Evolutionary conservation across 2,888 invertebrate genomes (phyloP).

Genomic region (Eupithecia insigniata): DNA sequence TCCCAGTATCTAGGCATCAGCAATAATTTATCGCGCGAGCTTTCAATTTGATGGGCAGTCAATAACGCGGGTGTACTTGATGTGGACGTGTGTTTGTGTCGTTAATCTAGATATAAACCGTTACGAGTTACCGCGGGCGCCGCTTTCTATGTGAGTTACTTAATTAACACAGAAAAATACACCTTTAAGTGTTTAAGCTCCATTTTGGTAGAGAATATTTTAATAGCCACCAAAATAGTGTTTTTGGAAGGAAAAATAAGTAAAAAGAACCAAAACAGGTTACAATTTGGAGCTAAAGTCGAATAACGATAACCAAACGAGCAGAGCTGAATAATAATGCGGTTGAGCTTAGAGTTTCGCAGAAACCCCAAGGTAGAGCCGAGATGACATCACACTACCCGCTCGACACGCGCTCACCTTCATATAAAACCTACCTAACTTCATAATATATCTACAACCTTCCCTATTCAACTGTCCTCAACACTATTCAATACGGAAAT

Average conservation of each 20-base stretch:
- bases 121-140: conserved; percentile 27
- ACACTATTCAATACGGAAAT: conserved; percentile 31
- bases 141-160: conserved; percentile 39
- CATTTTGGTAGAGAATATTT: conserved; percentile 27
- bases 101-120: conserved; percentile 39
- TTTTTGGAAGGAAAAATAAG: conserved; percentile 54
- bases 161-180: conserved; percentile 13
- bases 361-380: conserved; percentile 69
- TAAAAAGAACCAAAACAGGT: conserved; percentile 68
- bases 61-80: conserved; percentile 59
- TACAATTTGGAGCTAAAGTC: conserved; percentile 63
- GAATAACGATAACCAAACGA: conserved; percentile 62
- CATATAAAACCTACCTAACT: conserved; percentile 53
- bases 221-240: conserved; percentile 44
- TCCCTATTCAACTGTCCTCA: conserved; percentile 36
- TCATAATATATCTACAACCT: conserved; percentile 31
- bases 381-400: conserved; percentile 74
- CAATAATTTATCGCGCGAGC: conserved; percentile 59
- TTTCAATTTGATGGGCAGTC: conserved; percentile 66
- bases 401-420: conserved; percentile 70
- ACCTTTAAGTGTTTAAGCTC: conserved; percentile 8
- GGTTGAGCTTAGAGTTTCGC: conserved; percentile 71
- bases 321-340: conserved; percentile 71
- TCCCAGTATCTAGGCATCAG: conserved; percentile 48
- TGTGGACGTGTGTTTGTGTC: conserved; percentile 59